phyloP scores from a whole-genome alignment of 1,140 invertebrate genomes.

The Laupala kohalensis region DNA sequence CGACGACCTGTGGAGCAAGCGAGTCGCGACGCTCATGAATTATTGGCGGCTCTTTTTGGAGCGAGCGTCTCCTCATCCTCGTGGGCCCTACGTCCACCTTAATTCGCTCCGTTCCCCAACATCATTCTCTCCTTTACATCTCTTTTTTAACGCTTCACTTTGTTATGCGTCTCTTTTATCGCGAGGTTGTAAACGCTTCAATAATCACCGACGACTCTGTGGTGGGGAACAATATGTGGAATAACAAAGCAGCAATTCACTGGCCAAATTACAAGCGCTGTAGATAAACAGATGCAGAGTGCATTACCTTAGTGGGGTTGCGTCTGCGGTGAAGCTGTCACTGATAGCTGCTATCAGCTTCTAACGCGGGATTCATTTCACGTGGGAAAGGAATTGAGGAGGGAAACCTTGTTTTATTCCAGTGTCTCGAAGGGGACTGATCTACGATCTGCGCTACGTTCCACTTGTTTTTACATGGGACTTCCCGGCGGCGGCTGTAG shows the following conservation, averaged over 20 bases:
- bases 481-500: too few relatives aligned
- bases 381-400: background rate
- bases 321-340: too few relatives aligned
- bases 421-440: background rate
- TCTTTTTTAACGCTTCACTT: too few relatives aligned
- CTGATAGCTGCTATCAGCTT: background rate
- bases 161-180: background rate
- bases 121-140: too few relatives aligned
- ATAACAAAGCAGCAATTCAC: background rate
- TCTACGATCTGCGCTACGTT: background rate
- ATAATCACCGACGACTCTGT: background rate
- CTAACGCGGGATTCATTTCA: background rate
- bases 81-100: background rate
- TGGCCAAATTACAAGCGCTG: background rate
- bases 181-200: background rate
- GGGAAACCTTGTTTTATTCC: background rate
- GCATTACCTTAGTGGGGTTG: too few relatives aligned
- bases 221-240: background rate
- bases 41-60: background rate
- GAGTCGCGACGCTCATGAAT: background rate
- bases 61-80: background rate
- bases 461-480: background rate
- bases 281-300: background rate
- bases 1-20: background rate
- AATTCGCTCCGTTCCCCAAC: background rate